These are phyloP conservation scores for Oplegnathus fasciatus DNA, from an alignment of 2,113 vertebrate genomes.

Conservation along the genomic window DNA sequence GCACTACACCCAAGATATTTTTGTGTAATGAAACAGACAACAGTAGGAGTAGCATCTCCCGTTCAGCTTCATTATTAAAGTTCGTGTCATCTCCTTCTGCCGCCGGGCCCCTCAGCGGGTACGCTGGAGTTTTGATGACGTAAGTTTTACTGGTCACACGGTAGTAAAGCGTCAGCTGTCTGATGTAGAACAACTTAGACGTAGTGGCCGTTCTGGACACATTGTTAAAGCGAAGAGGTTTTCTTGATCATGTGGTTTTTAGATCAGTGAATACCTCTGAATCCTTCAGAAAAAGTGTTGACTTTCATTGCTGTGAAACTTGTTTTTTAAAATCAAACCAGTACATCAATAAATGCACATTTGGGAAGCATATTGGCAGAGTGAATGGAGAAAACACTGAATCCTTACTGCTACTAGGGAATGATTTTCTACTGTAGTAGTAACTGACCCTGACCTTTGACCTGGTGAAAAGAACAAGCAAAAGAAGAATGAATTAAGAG, in stretches of 20 bases:
- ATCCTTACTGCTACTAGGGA: not conserved
- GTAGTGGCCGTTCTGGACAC: not conserved
- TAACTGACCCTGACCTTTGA: not conserved
- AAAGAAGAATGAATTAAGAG: not conserved
- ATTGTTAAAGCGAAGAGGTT: not conserved
- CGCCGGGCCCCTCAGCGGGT: constrained; percentile 66
- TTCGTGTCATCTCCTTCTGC: constrained; percentile 1
- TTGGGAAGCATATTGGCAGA: not conserved
- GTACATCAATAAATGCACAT: not conserved
- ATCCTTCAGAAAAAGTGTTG: constrained; percentile 47
- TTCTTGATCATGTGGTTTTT: not conserved
- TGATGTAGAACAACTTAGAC: constrained; percentile 31
- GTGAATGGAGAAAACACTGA: not conserved
- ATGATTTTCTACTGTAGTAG: not conserved
- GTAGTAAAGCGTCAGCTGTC: constrained; percentile 6
- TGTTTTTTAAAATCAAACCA: not conserved
- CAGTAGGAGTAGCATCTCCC: not conserved
- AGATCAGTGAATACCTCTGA: not conserved
- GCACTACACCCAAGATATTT: not conserved
- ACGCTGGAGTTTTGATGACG: constrained; percentile 85
- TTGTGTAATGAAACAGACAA: not conserved
- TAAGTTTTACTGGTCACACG: constrained; percentile 63
- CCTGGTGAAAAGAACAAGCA: no score
- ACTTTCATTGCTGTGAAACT: not conserved
- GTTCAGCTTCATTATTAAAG: not conserved